Evolutionary conservation across 2,113 vertebrate species (phyloP).

Genomic region (Colaptes auratus): DNA sequence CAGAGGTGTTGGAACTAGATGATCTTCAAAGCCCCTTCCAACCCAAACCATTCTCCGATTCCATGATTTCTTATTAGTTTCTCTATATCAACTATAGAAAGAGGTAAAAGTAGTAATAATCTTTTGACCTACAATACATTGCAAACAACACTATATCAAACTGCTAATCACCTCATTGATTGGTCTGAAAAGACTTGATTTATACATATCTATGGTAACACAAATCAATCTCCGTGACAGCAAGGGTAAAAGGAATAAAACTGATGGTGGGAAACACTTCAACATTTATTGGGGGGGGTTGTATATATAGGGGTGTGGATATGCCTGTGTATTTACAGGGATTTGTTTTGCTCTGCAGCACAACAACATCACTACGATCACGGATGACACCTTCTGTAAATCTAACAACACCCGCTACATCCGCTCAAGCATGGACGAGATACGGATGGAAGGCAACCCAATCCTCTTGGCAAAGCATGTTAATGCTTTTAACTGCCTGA

Average conservation of each 20-base stretch:
- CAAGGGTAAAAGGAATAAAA: background rate
- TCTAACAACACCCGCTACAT: slow-evolving; percentile 89
- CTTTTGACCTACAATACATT: background rate
- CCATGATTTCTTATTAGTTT: background rate
- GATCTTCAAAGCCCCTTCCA: no score
- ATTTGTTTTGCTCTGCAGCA: slow-evolving; percentile 79
- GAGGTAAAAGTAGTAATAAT: background rate
- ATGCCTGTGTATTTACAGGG: background rate
- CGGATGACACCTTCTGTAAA: slow-evolving; percentile 91
- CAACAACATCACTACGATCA: slow-evolving; percentile 93
- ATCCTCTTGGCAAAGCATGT: slow-evolving; percentile 89
- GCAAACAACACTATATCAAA: background rate
- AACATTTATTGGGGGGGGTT: accelerated
- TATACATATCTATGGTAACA: background rate
- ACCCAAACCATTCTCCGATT: no score
- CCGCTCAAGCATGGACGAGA: slow-evolving; percentile 86
- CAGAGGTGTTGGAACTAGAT: no score
- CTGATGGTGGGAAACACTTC: background rate
- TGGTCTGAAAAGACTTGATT: background rate
- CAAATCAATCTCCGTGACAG: background rate
- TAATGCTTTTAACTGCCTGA: slow-evolving; percentile 92
- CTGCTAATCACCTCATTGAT: background rate
- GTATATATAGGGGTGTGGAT: no score
- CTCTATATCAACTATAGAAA: background rate
- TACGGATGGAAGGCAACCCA: slow-evolving; percentile 93